phyloP scores from a whole-genome alignment of 2,888 invertebrate species.

The Lasioglossum zephyrum region DNA sequence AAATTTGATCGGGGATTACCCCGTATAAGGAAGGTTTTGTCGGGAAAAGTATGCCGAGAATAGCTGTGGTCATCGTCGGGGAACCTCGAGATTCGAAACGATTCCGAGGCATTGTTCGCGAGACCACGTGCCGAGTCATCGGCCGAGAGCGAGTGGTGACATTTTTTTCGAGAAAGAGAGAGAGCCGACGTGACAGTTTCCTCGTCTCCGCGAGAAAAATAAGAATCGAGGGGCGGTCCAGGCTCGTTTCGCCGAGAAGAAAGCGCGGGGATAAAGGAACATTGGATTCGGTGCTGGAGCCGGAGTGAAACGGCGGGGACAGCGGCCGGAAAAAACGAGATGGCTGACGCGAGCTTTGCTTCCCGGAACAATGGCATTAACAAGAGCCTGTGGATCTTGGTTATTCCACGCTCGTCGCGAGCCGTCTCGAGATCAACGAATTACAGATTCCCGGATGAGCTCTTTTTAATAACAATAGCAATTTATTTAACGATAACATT shows the following conservation, averaged over 20 bases:
- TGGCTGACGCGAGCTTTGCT: conserved; percentile 40
- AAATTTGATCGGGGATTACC: background rate
- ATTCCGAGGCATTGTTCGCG: background rate
- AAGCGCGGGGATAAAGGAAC: background rate
- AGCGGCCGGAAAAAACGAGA: conserved; percentile 19
- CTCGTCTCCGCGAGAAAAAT: background rate
- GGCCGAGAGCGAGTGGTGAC: background rate
- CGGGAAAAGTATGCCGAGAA: background rate
- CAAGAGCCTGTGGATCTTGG: conserved; percentile 50
- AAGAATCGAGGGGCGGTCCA: background rate
- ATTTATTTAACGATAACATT: conserved; percentile 5
- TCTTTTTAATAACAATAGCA: conserved; percentile 2
- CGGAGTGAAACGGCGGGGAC: background rate
- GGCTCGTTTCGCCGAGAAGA: background rate
- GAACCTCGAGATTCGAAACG: conserved; percentile 1
- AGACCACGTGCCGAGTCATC: background rate
- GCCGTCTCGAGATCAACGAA: background rate
- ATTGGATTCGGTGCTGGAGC: background rate
- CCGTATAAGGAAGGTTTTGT: background rate
- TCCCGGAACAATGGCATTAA: conserved; percentile 68
- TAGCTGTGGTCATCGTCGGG: background rate
- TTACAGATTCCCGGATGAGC: background rate
- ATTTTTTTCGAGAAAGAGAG: background rate
- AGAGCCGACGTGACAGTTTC: background rate
- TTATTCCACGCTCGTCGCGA: conserved; percentile 39